Conservation (phyloP, 1,140 invertebrate species). For the Dolichoris vasculosae region DNA sequence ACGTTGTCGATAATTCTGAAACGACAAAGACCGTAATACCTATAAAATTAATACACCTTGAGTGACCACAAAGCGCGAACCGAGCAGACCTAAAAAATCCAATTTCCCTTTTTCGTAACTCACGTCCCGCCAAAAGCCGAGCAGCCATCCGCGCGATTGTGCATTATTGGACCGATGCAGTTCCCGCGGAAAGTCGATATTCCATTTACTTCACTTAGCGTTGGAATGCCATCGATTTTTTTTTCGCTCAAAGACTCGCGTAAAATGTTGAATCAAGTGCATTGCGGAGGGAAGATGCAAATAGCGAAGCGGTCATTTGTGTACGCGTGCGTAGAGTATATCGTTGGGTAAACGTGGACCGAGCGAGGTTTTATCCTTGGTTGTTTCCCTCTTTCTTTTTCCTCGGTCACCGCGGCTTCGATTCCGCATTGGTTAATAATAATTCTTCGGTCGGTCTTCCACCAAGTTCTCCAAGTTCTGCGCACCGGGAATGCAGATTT, state of each 20-base stretch:
- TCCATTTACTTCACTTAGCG: slow-evolving; percentile 41
- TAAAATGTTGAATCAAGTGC: slow-evolving; percentile 43
- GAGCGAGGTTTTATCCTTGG: background rate
- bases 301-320: background rate
- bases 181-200: slow-evolving; percentile 36
- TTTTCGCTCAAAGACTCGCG: background rate
- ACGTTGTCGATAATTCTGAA: background rate
- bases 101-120: slow-evolving; percentile 5
- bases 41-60: slow-evolving; percentile 4
- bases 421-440: background rate
- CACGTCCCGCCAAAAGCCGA: background rate
- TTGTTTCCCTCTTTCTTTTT: background rate
- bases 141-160: background rate
- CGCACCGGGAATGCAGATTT: background rate
- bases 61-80: background rate
- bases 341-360: background rate
- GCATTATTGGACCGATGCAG: slow-evolving; percentile 10
- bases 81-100: background rate
- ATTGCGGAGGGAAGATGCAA: background rate
- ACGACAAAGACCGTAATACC: background rate
- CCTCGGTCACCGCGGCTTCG: background rate
- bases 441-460: background rate
- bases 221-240: slow-evolving; percentile 12
- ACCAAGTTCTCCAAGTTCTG: background rate
- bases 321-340: background rate